Evolutionary conservation across 2,113 vertebrate genomes (phyloP), one percentile per base, ranked within the genome.

Genomic region (Lichenostomus cassidix): DNA sequence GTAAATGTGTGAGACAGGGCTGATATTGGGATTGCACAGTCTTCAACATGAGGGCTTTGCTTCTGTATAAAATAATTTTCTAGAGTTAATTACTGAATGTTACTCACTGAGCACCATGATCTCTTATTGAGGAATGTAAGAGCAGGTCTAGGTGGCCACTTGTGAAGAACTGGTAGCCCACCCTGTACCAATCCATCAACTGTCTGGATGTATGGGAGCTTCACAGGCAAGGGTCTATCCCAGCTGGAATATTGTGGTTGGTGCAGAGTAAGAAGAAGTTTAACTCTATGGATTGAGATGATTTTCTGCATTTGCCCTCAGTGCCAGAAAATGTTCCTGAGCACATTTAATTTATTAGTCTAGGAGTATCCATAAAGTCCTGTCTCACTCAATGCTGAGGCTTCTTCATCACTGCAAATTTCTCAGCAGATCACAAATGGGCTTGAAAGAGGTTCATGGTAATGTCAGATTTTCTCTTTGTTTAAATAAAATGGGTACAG

Each of bases 401-500:
- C 18, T 58, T 47, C 55, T 92, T 75, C 56, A n/a, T 87, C 91
- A 88, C 50, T 39, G n/a, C 39, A 70, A 31, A 87, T 89, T 91
- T 74, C 77, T 75, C 62, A 56, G 27, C 41, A 85, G 65, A 81
- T 78, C 81, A 79, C 7, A 22, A 14, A 25, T 5, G 7, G 59
- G 39, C 71, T 89, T 86, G 71, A 78, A 70, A 93, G 60, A 80
- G 29, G 46, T 65, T 91, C 85, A 55, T 85, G 62, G 55, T 76
- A 65, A 93, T 82, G 56, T 89, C 77, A 71, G 37, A 82, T 91
- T 91, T 94, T 90, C 89, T 83, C 47, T 90, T 92, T 87, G 64
- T 70, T 96, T 94, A 82, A 81, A 63, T 84, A 56, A 64, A 89
- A 92, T 56, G 46, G 55, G 50, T 59, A 63, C 19, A 65, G 49